A percentile compares a stretch with the other conserved stretches of the same genome.
Conservation (phyloP, 2,113 vertebrate species). For the Dryoscopus gambensis region DNA sequence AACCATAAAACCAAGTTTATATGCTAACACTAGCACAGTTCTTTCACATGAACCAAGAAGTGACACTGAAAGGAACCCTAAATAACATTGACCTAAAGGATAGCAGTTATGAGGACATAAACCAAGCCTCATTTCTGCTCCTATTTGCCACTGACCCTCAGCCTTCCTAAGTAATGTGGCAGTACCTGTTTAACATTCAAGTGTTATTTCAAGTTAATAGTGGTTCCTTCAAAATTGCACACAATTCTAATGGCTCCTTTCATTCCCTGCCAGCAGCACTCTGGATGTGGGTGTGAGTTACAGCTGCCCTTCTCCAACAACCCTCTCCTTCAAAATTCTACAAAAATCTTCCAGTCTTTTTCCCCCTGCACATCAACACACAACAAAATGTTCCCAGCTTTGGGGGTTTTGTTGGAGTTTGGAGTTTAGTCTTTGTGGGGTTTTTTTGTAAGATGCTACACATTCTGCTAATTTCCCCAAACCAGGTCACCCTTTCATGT, state of each 20-base stretch:
- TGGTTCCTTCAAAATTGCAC: neutral
- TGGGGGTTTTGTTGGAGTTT: neutral
- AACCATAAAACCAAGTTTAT: neutral
- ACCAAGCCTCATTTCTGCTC: neutral
- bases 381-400: neutral
- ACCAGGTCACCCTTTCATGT: neutral
- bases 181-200: neutral
- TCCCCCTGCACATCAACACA: neutral
- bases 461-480: neutral
- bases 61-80: neutral
- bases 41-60: conserved; percentile 26
- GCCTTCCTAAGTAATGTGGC: neutral
- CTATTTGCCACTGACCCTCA: neutral
- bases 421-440: neutral
- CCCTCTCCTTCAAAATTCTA: neutral
- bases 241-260: neutral
- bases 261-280: neutral
- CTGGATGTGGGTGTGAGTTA: neutral
- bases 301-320: neutral
- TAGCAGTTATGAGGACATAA: neutral
- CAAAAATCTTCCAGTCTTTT: neutral
- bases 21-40: neutral
- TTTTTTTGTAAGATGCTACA: neutral
- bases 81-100: neutral
- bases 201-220: neutral